Evolutionary conservation across 2,888 invertebrate species (phyloP).

Genomic region (Lasioglossum figueresi): DNA sequence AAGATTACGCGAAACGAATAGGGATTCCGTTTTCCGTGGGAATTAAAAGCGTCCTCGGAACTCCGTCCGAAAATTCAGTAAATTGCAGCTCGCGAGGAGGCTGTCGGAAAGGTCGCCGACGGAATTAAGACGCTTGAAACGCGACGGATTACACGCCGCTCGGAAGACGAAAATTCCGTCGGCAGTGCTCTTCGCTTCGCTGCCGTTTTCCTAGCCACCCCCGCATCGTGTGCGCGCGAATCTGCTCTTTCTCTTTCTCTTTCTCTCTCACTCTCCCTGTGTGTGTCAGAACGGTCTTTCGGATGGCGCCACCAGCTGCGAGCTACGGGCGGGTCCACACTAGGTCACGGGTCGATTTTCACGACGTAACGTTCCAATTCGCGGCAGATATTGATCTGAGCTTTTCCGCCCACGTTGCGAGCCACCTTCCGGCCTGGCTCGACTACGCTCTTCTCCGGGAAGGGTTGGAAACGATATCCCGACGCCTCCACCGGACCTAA

Average conservation of each 20-base stretch:
- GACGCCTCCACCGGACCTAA: constrained; percentile 20
- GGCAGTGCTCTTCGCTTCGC: background rate
- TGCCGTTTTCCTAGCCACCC: background rate
- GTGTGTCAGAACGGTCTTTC: constrained; percentile 46
- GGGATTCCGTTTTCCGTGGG: constrained; percentile 21
- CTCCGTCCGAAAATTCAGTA: constrained; percentile 31
- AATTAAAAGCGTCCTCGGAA: constrained; percentile 43
- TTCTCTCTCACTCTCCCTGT: background rate
- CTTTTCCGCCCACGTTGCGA: constrained; percentile 76
- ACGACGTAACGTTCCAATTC: constrained; percentile 81
- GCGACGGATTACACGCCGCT: constrained; percentile 23
- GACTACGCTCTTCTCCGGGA: constrained; percentile 26
- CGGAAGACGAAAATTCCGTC: constrained; percentile 33
- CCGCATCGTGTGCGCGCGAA: background rate
- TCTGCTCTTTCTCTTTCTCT: background rate
- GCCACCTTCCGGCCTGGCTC: constrained; percentile 61
- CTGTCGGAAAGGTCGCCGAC: constrained; percentile 14
- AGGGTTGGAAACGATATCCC: constrained; percentile 26
- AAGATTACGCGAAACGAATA: constrained; percentile 35
- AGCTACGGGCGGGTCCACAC: constrained; percentile 81
- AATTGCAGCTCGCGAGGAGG: constrained; percentile 22
- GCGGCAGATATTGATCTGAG: constrained; percentile 81
- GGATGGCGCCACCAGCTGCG: constrained; percentile 68
- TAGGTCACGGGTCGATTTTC: constrained; percentile 83
- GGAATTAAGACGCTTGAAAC: constrained; percentile 42